Conservation (phyloP, 92 coral and sea anemone genomes). For the Zoanthus sociatus region DNA sequence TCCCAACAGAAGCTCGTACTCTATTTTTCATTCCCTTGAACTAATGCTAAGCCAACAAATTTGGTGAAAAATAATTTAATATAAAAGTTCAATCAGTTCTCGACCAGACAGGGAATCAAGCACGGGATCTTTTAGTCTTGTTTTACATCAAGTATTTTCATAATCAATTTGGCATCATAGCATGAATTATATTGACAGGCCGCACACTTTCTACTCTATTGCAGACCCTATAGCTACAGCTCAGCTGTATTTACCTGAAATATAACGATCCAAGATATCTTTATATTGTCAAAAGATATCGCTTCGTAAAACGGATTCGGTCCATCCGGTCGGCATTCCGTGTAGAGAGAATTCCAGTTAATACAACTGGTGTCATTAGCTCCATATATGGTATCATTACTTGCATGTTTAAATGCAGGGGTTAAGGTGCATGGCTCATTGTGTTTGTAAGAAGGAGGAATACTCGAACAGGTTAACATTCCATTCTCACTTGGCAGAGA, state of each 20-base stretch:
- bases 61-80: too few species aligned
- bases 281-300: constrained; percentile 96
- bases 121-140: too few species aligned
- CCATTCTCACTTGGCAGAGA: constrained; percentile 73
- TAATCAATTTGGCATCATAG: too few species aligned
- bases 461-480: constrained; percentile 70
- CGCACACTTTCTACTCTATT: too few species aligned
- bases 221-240: background rate
- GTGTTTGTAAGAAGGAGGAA: constrained; percentile 53
- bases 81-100: too few species aligned
- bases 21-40: too few species aligned
- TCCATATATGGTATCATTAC: constrained; percentile 14
- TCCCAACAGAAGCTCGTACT: too few species aligned
- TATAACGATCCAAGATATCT: constrained; percentile 92
- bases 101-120: too few species aligned
- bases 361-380: constrained; percentile 48
- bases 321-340: constrained; percentile 72
- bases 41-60: too few species aligned
- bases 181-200: too few species aligned
- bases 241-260: constrained; percentile 78
- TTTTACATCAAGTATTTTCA: too few species aligned
- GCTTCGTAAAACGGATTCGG: constrained; percentile 88
- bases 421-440: constrained; percentile 50
- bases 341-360: constrained; percentile 73
- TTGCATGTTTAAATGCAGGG: constrained; percentile 19